A percentile compares a stretch with the other conserved stretches of the same genome.
phyloP scores from a whole-genome alignment of 2,113 vertebrate genomes.

The Forbesichthys papilliferus region DNA sequence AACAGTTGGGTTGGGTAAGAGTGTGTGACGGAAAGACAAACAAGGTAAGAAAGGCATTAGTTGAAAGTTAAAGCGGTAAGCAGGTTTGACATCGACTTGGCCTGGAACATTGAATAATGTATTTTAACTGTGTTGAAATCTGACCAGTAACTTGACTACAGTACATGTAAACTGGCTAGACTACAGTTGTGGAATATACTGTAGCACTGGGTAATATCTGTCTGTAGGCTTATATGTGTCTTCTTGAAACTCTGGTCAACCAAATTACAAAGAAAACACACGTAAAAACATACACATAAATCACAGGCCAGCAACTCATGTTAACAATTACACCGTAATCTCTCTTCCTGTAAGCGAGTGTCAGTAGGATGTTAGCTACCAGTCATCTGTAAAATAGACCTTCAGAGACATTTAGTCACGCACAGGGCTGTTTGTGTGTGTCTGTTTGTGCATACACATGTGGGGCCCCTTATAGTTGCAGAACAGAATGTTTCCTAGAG shows the following conservation, averaged over 20 bases:
- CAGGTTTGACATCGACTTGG: neutral
- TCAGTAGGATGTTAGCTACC: slow-evolving; percentile 41
- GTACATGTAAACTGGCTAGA: too few relatives aligned
- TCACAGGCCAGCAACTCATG: slow-evolving; percentile 23
- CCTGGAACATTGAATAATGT: neutral
- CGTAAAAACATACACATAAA: slow-evolving; percentile 9
- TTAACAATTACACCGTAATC: slow-evolving; percentile 52
- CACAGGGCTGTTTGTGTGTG: slow-evolving; percentile 1
- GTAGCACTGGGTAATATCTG: neutral
- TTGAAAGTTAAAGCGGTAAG: neutral
- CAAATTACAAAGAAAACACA: neutral
- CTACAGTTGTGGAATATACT: neutral
- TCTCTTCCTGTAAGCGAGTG: slow-evolving; percentile 51
- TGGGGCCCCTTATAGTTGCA: neutral
- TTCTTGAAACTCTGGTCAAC: neutral
- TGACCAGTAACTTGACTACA: neutral
- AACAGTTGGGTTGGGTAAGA: neutral
- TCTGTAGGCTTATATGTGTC: slow-evolving; percentile 1
- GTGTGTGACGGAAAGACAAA: neutral
- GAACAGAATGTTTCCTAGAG: too few relatives aligned
- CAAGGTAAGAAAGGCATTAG: neutral
- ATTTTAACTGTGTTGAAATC: neutral
- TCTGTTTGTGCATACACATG: neutral
- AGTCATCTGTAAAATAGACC: slow-evolving; percentile 49
- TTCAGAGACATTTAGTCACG: slow-evolving; percentile 24